These are phyloP conservation scores for Uloborus plumipes DNA, from an alignment of 2,888 invertebrate genomes.

Conservation along the genomic window DNA sequence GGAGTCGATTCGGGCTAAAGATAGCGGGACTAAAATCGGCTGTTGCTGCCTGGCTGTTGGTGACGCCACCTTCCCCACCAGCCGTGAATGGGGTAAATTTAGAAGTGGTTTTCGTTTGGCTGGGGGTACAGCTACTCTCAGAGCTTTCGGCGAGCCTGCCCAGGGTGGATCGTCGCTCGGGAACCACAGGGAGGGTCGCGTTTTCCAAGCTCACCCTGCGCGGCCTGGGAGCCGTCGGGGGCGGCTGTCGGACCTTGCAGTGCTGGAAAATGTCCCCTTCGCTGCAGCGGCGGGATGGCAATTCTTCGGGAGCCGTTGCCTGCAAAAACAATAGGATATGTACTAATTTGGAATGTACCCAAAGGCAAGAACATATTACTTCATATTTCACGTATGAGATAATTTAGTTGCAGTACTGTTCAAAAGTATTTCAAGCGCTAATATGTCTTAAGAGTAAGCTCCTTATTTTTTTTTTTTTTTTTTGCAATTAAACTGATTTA, in stretches of 20 bases:
- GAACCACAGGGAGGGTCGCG: conserved; percentile 24
- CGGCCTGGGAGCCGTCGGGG: conserved; percentile 29
- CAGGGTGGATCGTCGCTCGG: conserved; percentile 29
- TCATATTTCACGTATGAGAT: too few relatives aligned
- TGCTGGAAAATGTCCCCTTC: conserved; percentile 43
- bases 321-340: neutral
- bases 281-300: conserved; percentile 29
- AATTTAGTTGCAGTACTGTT: too few relatives aligned
- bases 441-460: too few relatives aligned
- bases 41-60: conserved; percentile 20
- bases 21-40: conserved; percentile 46
- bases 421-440: too few relatives aligned
- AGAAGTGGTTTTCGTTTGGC: conserved; percentile 37
- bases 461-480: too few relatives aligned
- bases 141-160: conserved; percentile 2
- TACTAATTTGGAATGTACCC: too few relatives aligned
- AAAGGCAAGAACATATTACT: too few relatives aligned
- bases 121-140: conserved; percentile 12
- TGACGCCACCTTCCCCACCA: conserved; percentile 31
- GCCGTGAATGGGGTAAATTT: conserved; percentile 47
- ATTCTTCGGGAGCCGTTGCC: neutral
- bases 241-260: conserved; percentile 7
- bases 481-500: too few relatives aligned
- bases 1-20: conserved; percentile 42
- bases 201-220: conserved; percentile 40